These are phyloP conservation scores for Labeo catla DNA, from an alignment of 2,113 vertebrate species.

Conservation along the genomic window DNA sequence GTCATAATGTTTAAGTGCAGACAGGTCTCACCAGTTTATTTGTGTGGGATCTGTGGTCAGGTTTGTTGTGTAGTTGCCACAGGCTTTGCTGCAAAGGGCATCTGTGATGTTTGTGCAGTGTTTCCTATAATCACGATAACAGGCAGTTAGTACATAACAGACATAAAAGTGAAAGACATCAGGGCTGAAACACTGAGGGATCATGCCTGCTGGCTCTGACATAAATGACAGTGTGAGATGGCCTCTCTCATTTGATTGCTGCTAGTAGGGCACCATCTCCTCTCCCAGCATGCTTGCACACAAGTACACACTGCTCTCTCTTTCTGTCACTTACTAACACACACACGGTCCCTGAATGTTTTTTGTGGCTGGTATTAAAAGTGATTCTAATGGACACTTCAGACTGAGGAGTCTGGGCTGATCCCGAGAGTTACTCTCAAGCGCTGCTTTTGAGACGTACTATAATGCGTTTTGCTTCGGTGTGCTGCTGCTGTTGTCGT, in stretches of 20 bases:
- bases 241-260: constrained; percentile 24
- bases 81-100: constrained; percentile 48
- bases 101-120: constrained; percentile 51
- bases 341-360: background rate
- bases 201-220: constrained; percentile 25
- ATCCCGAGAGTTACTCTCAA: background rate
- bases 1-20: background rate
- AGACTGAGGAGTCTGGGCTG: background rate
- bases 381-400: constrained; percentile 1
- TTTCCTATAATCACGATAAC: constrained; percentile 41
- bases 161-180: background rate
- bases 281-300: constrained; percentile 35
- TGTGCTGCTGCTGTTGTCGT: background rate
- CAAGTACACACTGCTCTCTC: constrained; percentile 27
- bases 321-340: background rate
- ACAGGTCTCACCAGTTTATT: constrained; percentile 72
- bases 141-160: constrained; percentile 16
- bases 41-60: constrained; percentile 50
- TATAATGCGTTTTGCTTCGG: background rate
- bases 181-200: constrained; percentile 44
- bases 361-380: constrained; percentile 1
- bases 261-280: constrained; percentile 28
- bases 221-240: constrained; percentile 51
- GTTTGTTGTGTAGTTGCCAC: constrained; percentile 47
- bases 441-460: too few relatives aligned